phyloP scores from a whole-genome alignment of 2,113 vertebrate species.

The Sinocyclocheilus grahami region DNA sequence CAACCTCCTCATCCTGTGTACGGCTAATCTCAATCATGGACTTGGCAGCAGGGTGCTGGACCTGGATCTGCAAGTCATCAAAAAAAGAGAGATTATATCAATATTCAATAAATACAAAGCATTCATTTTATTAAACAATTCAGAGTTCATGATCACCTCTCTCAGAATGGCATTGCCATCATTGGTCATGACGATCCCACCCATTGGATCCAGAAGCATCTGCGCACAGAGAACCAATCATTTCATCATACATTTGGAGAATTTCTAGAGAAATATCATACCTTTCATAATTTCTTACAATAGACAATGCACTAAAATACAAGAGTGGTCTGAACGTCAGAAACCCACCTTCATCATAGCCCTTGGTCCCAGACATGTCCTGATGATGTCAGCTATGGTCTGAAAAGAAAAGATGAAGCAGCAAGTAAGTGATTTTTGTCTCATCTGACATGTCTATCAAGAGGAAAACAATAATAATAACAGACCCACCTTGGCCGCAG shows the following conservation, averaged over 20 bases:
- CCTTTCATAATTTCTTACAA: not conserved
- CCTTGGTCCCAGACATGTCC: slow-evolving; percentile 93
- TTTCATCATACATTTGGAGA: not conserved
- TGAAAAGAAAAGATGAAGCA: slow-evolving; percentile 59
- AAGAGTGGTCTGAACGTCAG: not conserved
- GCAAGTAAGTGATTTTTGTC: not conserved
- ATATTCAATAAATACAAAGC: not conserved
- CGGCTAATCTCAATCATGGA: slow-evolving; percentile 99
- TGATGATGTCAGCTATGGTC: slow-evolving; percentile 97
- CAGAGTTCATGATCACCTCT: slow-evolving; percentile 77
- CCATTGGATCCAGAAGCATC: slow-evolving; percentile 97
- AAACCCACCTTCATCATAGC: slow-evolving; percentile 96
- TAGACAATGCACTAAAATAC: not conserved
- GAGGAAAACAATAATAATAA: not conserved
- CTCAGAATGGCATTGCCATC: slow-evolving; percentile 96
- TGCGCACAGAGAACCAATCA: slow-evolving; percentile 32
- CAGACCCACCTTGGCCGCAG: slow-evolving; percentile 86
- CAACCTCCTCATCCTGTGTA: slow-evolving; percentile 96
- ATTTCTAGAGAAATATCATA: not conserved
- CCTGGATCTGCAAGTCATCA: slow-evolving; percentile 83
- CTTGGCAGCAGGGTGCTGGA: slow-evolving; percentile 96
- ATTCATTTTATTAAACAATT: too few species aligned
- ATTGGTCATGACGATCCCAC: slow-evolving; percentile 98
- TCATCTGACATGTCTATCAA: not conserved
- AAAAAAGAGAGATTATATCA: not conserved